A percentile compares a stretch with the other conserved stretches of the same genome.
Conservation (phyloP, 2,888 invertebrate species). For the Mythimna loreyi region DNA sequence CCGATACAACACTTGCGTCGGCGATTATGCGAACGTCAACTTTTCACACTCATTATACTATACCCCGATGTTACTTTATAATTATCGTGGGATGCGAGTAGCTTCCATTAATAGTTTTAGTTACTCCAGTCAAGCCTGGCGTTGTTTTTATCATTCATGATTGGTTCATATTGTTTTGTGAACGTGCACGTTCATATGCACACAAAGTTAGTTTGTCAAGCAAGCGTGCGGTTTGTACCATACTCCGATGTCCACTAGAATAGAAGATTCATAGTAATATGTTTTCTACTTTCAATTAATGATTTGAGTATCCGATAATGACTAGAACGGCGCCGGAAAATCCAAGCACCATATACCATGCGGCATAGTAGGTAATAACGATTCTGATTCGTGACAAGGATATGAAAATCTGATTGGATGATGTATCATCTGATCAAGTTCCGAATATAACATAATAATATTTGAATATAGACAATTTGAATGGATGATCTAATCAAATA, state of each 20-base stretch:
- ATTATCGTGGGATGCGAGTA: conserved; percentile 67
- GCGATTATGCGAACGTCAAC: conserved; percentile 64
- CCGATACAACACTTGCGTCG: conserved; percentile 67
- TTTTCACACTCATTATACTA: conserved; percentile 63
- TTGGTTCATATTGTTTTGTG: conserved; percentile 60
- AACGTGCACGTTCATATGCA: conserved; percentile 42
- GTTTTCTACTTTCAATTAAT: conserved; percentile 6
- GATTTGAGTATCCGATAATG: neutral
- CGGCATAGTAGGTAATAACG: neutral
- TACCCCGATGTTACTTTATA: conserved; percentile 60
- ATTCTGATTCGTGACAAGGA: conserved; percentile 13
- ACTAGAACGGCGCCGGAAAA: conserved; percentile 2
- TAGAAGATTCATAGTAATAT: neutral
- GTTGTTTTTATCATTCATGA: conserved; percentile 61
- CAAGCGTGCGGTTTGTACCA: conserved; percentile 8
- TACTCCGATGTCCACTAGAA: neutral
- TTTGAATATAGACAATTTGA: conserved; percentile 20
- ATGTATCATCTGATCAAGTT: conserved; percentile 8
- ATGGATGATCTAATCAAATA: conserved; percentile 33
- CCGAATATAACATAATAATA: conserved; percentile 1
- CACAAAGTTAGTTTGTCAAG: conserved; percentile 12
- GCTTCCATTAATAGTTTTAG: conserved; percentile 63
- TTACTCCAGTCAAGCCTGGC: conserved; percentile 64
- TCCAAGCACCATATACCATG: neutral
- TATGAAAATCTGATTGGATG: conserved; percentile 8